Evolutionary conservation across 2,113 vertebrate species (phyloP).

Genomic region (Nanorana parkeri): DNA sequence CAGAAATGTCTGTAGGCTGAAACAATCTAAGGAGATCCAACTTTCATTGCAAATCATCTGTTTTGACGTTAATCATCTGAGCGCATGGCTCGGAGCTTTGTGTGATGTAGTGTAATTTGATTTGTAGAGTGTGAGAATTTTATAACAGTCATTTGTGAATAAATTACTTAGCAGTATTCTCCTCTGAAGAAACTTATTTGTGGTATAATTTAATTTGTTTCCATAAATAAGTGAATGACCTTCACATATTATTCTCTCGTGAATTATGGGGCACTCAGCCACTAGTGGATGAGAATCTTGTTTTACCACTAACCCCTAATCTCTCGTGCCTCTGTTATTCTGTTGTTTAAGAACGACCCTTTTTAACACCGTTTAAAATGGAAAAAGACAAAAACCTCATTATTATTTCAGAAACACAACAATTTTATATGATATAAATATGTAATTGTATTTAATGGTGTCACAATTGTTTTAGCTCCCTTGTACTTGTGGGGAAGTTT

Average conservation of each 20-base stretch:
- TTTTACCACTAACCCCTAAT: conserved; percentile 59
- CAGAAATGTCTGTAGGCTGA: conserved; percentile 30
- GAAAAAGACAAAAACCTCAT: no score
- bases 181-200: conserved; percentile 73
- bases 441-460: no score
- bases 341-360: not conserved
- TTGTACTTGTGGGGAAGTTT: not conserved
- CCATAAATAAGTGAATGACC: conserved; percentile 69
- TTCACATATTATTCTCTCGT: conserved; percentile 67
- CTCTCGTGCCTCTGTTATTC: not conserved
- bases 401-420: no score
- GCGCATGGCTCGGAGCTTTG: conserved; percentile 20
- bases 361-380: no score
- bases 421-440: no score
- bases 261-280: conserved; percentile 61
- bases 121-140: conserved; percentile 64
- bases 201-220: conserved; percentile 71
- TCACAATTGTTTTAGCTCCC: not conserved
- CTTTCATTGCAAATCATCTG: conserved; percentile 55
- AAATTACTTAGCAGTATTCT: conserved; percentile 67
- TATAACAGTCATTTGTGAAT: conserved; percentile 66
- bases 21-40: conserved; percentile 50
- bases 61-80: not conserved
- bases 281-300: conserved; percentile 58
- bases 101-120: conserved; percentile 56